Conservation (phyloP, 2,113 vertebrate genomes). For the Neogale vison region DNA sequence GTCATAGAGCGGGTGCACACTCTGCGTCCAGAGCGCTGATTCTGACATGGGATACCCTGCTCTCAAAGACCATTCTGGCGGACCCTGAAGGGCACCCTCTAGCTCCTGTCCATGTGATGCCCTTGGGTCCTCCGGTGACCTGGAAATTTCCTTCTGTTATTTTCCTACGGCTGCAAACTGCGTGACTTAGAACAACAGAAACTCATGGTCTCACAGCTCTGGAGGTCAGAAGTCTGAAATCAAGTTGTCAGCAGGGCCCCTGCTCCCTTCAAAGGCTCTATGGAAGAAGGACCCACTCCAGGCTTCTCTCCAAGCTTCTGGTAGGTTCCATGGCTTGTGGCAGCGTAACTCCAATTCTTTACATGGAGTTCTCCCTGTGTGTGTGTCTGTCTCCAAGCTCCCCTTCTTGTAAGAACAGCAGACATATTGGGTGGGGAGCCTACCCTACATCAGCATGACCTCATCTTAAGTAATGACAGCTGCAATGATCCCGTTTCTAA, state of each 20-base stretch:
- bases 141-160: neutral
- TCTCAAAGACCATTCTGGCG: neutral
- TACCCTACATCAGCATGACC: too few species aligned
- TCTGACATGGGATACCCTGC: neutral
- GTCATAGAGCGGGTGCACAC: neutral
- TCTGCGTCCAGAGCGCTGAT: neutral
- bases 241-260: accelerated
- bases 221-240: neutral
- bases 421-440: neutral
- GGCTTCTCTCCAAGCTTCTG: neutral
- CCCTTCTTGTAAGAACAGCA: neutral
- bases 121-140: accelerated
- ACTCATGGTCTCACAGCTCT: too few species aligned
- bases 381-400: neutral
- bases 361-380: accelerated
- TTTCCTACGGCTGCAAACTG: neutral
- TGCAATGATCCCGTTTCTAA: neutral
- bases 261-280: neutral
- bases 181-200: neutral
- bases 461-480: neutral
- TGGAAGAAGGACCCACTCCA: neutral
- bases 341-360: neutral
- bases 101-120: accelerated
- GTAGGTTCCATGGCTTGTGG: too few species aligned
- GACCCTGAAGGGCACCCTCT: neutral